phyloP scores from a whole-genome alignment of 2,888 invertebrate species.

The Dryocosmus kuriphilus region DNA sequence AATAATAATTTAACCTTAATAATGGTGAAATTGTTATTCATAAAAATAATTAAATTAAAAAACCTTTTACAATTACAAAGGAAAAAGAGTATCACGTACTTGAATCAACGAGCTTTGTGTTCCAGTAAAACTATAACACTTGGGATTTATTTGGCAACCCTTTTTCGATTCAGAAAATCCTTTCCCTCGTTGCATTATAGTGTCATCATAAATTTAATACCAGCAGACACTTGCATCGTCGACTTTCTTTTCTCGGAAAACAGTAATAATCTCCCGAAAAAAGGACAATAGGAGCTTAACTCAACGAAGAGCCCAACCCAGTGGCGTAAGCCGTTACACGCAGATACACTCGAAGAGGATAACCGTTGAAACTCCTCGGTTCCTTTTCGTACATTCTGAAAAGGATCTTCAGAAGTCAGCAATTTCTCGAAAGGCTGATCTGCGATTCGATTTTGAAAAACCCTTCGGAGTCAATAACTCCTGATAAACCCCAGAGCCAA shows the following conservation, averaged over 20 bases:
- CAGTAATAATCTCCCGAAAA: constrained; percentile 35
- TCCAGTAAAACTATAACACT: neutral
- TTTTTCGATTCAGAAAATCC: neutral
- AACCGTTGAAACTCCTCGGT: constrained; percentile 21
- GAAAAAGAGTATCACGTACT: neutral
- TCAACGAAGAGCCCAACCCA: constrained; percentile 15
- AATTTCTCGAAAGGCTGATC: neutral
- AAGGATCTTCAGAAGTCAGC: constrained; percentile 22
- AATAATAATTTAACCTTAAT: no score
- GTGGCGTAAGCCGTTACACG: constrained; percentile 35
- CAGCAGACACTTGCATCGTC: constrained; percentile 3
- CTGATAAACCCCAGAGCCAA: neutral
- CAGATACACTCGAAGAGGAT: constrained; percentile 23
- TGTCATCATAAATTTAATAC: constrained; percentile 23
- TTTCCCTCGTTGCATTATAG: neutral
- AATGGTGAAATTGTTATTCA: neutral
- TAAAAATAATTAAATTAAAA: neutral
- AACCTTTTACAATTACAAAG: neutral
- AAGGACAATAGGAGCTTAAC: constrained; percentile 36
- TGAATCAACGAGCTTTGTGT: neutral
- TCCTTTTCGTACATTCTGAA: constrained; percentile 35
- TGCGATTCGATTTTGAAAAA: constrained; percentile 7
- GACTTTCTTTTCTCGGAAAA: constrained; percentile 32
- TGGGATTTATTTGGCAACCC: neutral
- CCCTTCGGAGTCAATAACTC: neutral